phyloP scores from a whole-genome alignment of 37 sponge, comb jelly and placozoan species.

The Chondrosia reniformis region DNA sequence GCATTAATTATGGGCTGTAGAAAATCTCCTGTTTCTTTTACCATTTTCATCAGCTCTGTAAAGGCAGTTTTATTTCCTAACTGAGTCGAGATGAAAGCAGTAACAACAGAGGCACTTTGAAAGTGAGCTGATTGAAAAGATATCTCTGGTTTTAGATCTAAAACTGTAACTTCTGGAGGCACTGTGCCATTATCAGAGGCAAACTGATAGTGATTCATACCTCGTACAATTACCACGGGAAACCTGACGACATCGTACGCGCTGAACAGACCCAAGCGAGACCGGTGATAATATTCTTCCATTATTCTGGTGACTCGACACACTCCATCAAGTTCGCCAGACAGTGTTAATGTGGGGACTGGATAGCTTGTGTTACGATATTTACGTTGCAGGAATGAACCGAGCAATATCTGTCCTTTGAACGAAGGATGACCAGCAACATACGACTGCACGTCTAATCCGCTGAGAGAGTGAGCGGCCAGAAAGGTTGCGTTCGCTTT shows the following conservation, averaged over 20 bases:
- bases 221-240: conserved; percentile 24
- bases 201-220: conserved; percentile 26
- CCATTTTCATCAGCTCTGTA: background rate
- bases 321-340: conserved; percentile 32
- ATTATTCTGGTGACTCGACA: conserved; percentile 21
- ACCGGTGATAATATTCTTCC: conserved; percentile 30
- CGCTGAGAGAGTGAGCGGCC: conserved; percentile 24
- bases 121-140: conserved; percentile 17
- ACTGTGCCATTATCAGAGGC: background rate
- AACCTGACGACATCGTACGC: background rate
- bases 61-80: background rate
- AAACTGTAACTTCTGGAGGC: background rate
- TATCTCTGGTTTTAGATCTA: conserved; percentile 26
- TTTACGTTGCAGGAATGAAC: conserved; percentile 24
- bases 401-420: conserved; percentile 18
- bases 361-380: conserved; percentile 18
- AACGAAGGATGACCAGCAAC: background rate
- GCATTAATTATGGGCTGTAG: conserved; percentile 26
- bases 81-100: conserved; percentile 6
- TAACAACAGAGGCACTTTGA: background rate
- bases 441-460: conserved; percentile 12
- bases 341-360: conserved; percentile 3
- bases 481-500: background rate
- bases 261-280: background rate
- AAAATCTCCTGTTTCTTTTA: conserved; percentile 22